These are phyloP conservation scores for Linepithema humile DNA, from an alignment of 1,140 invertebrate species.

Conservation along the genomic window DNA sequence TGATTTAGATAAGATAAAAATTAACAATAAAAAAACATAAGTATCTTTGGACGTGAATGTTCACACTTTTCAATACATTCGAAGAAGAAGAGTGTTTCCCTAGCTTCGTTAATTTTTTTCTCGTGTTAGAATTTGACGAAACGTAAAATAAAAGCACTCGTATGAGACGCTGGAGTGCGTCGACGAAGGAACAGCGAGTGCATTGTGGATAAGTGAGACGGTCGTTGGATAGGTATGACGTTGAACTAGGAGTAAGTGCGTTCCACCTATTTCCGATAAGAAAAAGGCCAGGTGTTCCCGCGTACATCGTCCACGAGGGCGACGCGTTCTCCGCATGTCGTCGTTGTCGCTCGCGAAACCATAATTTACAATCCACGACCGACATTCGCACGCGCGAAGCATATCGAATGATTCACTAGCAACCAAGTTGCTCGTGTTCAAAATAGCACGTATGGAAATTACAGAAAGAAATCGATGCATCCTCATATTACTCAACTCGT, in stretches of 20 bases:
- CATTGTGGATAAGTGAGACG: constrained; percentile 39
- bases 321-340: neutral
- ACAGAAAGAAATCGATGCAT: neutral
- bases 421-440: neutral
- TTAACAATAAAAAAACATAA: neutral
- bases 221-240: constrained; percentile 23
- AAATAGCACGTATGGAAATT: constrained; percentile 8
- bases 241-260: constrained; percentile 13
- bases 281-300: constrained; percentile 60
- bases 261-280: constrained; percentile 58
- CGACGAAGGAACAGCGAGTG: constrained; percentile 44
- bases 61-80: neutral
- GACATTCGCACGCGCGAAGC: neutral
- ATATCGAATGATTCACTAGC: constrained; percentile 10
- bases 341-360: neutral
- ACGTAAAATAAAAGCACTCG: no score
- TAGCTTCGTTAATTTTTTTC: no score
- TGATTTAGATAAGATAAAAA: constrained; percentile 8
- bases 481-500: neutral
- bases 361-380: constrained; percentile 16
- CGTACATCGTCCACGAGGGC: neutral
- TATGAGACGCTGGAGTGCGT: no score
- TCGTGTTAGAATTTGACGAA: no score
- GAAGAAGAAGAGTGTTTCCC: neutral
- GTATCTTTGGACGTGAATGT: neutral